Evolutionary conservation across 2,797 vertebrate species (phyloP), one percentile per base, ranked within the genome.

Genomic region (Amblyopsis hoosieri): DNA sequence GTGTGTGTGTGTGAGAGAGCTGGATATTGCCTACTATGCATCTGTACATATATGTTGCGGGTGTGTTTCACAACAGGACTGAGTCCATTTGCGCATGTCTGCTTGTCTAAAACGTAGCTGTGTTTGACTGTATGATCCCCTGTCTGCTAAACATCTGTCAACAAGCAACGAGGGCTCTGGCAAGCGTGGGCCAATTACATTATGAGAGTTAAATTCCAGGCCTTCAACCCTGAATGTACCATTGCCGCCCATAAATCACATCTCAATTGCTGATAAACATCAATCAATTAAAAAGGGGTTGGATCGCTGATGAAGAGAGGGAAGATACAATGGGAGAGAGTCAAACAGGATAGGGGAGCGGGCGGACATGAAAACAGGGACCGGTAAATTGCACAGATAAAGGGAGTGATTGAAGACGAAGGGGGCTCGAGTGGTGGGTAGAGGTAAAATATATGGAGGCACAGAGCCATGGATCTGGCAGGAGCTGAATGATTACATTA

Each of bases 401-500:
- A 81, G 62, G 57, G 54, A 68, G 29, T 0, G 4, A 67, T 72
- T 57, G 42, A 55, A 66, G 51, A 66, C 64, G 54, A 74, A 71
- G 52, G n/a, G 12, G 17, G 48, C 72, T 47, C 1, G n/a, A 52
- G 14, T 15, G 6, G 57, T 46, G 47, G 56, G 67, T 14, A 31
- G 14, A 50, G 45, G 50, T 60, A 47, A 60, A 56, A 57, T n/a
- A 50, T 13, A 63, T 23, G 17, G 17, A 29, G 51, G 69, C 72
- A 23, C 3, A 8, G 42, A 60, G 67, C 72, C 67, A 70, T 66
- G 45, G 62, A 29, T 64, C 81, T 80, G 65, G 67, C 42, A 51
- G 33, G 42, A 75, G 47, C 64, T 72, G 63, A 81, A 79, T 73
- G 64, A 75, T 66, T 79, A 31, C 60, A 72, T 75, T 76, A 67